Evolutionary conservation across 2,888 invertebrate genomes (phyloP).

Genomic region (Pristionchus japonicus): DNA sequence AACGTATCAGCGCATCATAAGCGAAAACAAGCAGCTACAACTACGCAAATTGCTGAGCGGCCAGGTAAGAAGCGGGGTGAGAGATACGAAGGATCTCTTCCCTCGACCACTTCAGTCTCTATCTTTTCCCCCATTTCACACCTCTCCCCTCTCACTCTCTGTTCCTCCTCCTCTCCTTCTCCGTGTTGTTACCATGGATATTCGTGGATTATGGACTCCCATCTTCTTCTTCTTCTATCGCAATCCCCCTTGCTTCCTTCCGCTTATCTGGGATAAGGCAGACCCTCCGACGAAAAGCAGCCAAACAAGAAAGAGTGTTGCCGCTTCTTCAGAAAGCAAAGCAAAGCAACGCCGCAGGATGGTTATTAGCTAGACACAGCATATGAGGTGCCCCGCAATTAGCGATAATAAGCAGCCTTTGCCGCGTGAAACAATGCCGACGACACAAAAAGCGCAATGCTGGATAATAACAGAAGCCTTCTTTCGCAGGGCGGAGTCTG

Average conservation of each 20-base stretch:
- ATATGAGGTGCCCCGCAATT: background rate
- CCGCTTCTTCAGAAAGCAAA: no score
- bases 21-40: background rate
- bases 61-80: background rate
- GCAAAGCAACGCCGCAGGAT: background rate
- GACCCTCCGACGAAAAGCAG: background rate
- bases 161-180: background rate
- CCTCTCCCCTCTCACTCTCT: background rate
- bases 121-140: background rate
- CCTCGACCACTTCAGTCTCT: background rate
- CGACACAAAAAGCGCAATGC: no score
- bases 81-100: background rate
- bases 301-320: background rate
- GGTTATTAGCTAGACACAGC: background rate
- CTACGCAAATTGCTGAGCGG: background rate
- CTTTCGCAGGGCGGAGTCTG: no score
- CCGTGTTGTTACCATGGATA: background rate
- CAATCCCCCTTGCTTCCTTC: background rate
- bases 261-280: background rate
- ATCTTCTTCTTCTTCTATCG: background rate
- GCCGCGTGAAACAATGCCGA: background rate
- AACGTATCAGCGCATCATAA: background rate
- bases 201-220: background rate
- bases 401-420: background rate
- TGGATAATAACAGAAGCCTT: no score